Evolutionary conservation across 2,113 vertebrate genomes (phyloP).

Genomic region (Dromaius novaehollandiae): DNA sequence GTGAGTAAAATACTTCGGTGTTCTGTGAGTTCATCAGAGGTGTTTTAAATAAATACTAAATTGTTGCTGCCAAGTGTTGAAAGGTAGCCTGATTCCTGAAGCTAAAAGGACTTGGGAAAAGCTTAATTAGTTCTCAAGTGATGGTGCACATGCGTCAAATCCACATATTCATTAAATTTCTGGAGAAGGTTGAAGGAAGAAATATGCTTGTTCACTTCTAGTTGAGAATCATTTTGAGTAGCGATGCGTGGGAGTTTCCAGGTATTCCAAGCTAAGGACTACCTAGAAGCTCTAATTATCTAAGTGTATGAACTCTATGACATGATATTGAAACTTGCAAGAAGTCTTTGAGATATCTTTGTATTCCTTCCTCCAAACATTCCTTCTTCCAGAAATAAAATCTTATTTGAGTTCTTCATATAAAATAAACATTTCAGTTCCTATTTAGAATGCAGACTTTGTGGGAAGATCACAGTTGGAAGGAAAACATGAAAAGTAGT

Average conservation of each 20-base stretch:
- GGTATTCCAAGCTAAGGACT: not conserved
- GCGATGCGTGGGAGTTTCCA: not conserved
- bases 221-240: not conserved
- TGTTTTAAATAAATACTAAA: constrained; percentile 10
- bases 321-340: not conserved
- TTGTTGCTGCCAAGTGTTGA: not conserved
- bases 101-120: not conserved
- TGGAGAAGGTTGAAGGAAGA: not conserved
- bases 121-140: not conserved
- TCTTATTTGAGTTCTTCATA: not conserved
- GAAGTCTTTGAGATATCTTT: not conserved
- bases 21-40: not conserved
- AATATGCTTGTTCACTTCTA: not conserved
- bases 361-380: not conserved
- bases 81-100: not conserved
- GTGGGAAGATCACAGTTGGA: not conserved
- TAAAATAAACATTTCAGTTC: not conserved
- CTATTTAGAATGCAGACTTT: not conserved
- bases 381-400: not conserved
- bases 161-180: not conserved
- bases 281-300: not conserved
- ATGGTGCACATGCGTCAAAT: not conserved
- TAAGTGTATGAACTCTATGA: not conserved
- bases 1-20: not conserved
- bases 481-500: not conserved